These are phyloP conservation scores for Knipowitschia caucasica DNA, from an alignment of 2,797 vertebrate species.

Conservation along the genomic window DNA sequence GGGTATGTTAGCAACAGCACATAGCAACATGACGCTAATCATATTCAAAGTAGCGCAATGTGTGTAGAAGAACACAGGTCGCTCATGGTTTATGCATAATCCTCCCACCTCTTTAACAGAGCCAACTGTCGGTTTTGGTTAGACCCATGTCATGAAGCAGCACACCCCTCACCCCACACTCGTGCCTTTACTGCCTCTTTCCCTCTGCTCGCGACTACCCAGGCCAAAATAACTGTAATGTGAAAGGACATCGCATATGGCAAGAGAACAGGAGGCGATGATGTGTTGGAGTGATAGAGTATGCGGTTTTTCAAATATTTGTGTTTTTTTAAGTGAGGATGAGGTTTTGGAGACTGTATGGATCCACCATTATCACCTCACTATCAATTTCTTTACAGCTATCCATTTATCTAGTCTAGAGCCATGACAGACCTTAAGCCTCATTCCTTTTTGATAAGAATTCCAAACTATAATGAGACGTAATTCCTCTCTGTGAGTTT, in stretches of 20 bases:
- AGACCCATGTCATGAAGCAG: slow-evolving; percentile 40
- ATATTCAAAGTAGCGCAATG: slow-evolving; percentile 39
- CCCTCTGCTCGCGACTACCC: slow-evolving; percentile 24
- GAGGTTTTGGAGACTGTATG: too few relatives aligned
- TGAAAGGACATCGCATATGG: slow-evolving; percentile 23
- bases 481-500: too few relatives aligned
- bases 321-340: too few relatives aligned
- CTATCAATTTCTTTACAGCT: too few relatives aligned
- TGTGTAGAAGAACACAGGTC: slow-evolving; percentile 44
- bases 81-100: slow-evolving; percentile 67
- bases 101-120: slow-evolving; percentile 43
- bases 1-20: slow-evolving; percentile 12
- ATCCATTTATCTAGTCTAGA: too few relatives aligned
- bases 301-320: too few relatives aligned
- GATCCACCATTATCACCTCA: too few relatives aligned
- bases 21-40: slow-evolving; percentile 17
- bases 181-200: slow-evolving; percentile 46
- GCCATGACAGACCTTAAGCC: too few relatives aligned
- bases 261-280: not conserved
- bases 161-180: slow-evolving; percentile 45
- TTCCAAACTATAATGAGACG: too few relatives aligned
- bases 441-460: too few relatives aligned
- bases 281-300: not conserved
- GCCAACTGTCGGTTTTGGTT: slow-evolving; percentile 60
- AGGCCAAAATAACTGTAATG: slow-evolving; percentile 30